These are phyloP conservation scores for Piprites chloris DNA, from an alignment of 2,113 vertebrate genomes.

Conservation along the genomic window DNA sequence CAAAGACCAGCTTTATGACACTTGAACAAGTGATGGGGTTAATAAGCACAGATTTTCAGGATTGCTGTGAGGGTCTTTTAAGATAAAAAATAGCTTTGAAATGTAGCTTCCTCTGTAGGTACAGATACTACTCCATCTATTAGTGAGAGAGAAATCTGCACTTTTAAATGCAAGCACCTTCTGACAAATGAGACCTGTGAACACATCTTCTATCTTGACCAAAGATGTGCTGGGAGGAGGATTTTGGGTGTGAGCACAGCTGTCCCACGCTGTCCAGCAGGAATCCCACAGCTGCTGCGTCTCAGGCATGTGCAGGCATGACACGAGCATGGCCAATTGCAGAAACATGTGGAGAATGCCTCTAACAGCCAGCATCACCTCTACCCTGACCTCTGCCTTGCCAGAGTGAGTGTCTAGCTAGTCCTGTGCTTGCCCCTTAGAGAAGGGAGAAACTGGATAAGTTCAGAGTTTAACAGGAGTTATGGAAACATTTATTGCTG, in stretches of 20 bases:
- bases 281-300: slow-evolving; percentile 22
- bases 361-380: background rate
- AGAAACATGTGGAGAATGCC: slow-evolving; percentile 45
- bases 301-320: background rate
- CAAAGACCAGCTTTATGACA: slow-evolving; percentile 29
- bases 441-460: background rate
- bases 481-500: background rate
- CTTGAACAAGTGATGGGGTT: background rate
- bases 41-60: background rate
- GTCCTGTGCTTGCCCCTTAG: background rate
- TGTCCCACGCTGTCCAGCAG: background rate
- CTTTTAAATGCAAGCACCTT: background rate
- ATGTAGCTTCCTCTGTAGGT: background rate
- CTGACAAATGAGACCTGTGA: background rate
- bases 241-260: background rate
- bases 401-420: background rate
- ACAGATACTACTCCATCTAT: background rate
- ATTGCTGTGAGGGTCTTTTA: background rate
- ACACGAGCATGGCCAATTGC: background rate
- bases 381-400: slow-evolving; percentile 19
- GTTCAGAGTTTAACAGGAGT: slow-evolving; percentile 46
- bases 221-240: background rate
- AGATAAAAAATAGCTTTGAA: background rate
- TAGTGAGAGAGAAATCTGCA: background rate
- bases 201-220: background rate